These are phyloP conservation scores for Anthophora plumipes DNA, from an alignment of 2,888 invertebrate genomes.

Conservation along the genomic window DNA sequence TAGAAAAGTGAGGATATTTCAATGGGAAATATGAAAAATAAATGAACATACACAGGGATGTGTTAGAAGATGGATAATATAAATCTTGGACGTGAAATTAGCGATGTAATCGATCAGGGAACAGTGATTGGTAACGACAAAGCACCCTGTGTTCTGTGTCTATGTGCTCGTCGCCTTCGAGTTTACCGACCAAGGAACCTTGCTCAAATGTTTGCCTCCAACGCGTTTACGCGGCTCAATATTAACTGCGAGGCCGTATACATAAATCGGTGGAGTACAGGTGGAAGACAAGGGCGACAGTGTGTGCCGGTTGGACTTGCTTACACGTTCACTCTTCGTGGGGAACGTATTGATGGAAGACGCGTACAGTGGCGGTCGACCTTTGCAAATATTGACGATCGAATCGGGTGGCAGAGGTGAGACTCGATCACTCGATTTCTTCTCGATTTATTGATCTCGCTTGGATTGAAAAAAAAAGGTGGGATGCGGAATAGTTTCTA, in stretches of 20 bases:
- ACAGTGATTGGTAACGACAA: slow-evolving; percentile 51
- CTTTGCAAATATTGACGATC: slow-evolving; percentile 62
- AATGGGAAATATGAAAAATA: too few species aligned
- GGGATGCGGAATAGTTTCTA: too few species aligned
- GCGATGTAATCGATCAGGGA: slow-evolving; percentile 41
- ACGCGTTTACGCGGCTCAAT: slow-evolving; percentile 65
- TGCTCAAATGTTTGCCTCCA: slow-evolving; percentile 70
- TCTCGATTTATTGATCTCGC: not conserved
- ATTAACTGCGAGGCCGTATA: slow-evolving; percentile 58
- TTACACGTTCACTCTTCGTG: slow-evolving; percentile 52
- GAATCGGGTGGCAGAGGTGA: slow-evolving; percentile 30
- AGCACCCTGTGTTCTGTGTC: slow-evolving; percentile 38
- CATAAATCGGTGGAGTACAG: slow-evolving; percentile 56
- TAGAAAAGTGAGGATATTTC: not conserved
- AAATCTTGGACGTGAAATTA: not conserved
- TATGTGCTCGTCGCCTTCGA: slow-evolving; percentile 34
- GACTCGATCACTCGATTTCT: slow-evolving; percentile 26
- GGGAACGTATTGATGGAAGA: slow-evolving; percentile 64
- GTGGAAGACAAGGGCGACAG: slow-evolving; percentile 58
- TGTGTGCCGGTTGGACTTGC: slow-evolving; percentile 40
- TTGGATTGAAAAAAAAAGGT: too few species aligned
- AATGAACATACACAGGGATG: too few species aligned
- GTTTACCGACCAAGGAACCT: slow-evolving; percentile 66
- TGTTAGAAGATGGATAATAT: too few species aligned
- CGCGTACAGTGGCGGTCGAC: slow-evolving; percentile 48